phyloP scores from a whole-genome alignment of 2,113 vertebrate species.

The Microtus richardsoni region DNA sequence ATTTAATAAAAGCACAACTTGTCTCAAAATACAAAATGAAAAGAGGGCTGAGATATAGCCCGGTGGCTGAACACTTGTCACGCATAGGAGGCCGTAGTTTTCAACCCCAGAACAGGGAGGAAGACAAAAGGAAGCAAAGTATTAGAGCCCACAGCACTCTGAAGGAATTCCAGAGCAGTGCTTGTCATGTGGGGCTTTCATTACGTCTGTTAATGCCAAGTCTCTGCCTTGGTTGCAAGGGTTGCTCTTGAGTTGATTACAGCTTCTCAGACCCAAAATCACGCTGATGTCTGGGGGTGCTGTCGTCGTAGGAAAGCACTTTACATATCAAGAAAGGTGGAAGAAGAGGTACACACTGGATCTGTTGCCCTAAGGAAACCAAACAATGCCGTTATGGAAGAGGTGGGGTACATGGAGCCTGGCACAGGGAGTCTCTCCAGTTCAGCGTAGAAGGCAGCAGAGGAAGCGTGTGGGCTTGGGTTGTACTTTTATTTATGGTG shows the following conservation, averaged over 20 bases:
- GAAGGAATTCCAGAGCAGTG: not conserved
- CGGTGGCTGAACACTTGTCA: not conserved
- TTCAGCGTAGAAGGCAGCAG: not conserved
- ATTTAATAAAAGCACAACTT: not conserved
- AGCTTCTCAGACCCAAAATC: not conserved
- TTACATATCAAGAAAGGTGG: not conserved
- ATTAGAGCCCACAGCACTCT: not conserved
- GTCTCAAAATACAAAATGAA: not conserved
- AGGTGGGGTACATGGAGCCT: not conserved
- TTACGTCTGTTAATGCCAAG: not conserved
- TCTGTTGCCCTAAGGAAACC: not conserved
- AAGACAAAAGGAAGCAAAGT: not conserved
- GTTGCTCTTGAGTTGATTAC: not conserved
- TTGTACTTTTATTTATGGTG: not conserved
- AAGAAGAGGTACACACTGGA: too few relatives aligned
- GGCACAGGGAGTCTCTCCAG: not conserved
- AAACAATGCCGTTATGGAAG: too few relatives aligned
- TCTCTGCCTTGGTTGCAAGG: too few relatives aligned
- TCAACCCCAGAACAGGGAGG: not conserved
- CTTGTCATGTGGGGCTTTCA: rapidly evolving
- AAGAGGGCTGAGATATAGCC: not conserved
- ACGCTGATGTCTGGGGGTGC: not conserved
- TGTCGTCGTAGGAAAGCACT: too few relatives aligned
- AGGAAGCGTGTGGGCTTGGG: not conserved
- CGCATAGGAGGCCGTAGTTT: too few relatives aligned